Evolutionary conservation across 2,113 vertebrate species (phyloP), one percentile per base, ranked within the genome.

Genomic region (Neodontobutis hainanensis): DNA sequence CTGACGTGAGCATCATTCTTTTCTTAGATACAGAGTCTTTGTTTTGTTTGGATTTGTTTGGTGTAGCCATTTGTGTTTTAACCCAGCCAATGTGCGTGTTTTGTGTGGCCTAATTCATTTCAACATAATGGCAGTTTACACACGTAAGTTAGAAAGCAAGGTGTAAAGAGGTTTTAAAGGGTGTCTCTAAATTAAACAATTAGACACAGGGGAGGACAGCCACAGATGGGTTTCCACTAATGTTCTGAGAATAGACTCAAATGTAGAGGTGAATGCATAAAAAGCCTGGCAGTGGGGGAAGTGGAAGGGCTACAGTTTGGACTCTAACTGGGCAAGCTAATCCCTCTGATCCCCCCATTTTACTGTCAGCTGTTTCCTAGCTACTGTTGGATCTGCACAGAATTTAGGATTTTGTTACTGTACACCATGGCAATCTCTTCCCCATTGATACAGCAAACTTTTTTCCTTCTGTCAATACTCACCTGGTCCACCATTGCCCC

Each of bases 301-400:
- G 70, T 68, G 77, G 80, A 80, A 70, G 87, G 87, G 88, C 84
- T 85, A 81, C 74, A 77, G 85, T 89, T 88, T 83, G 70, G 80
- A 80, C 81, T 88, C 81, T 80, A 87, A 87, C 83, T 77, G 84
- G 84, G 74, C 80, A 68, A 67, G 32, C 75, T 88, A 91, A 90
- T 90, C 88, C 80, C 77, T 85, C 74, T 92, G 88, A 92, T 88
- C 85, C 89, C 87, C 77, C 87, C 85, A 83, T 90, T 89, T 90
- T 86, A 89, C 86, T 80, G 89, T 91, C 88, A 89, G 85, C 89
- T 89, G 87, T 91, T 91, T 91, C 86, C 86, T 82, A 87, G 85
- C 86, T 86, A 82, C 85, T 70, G 61, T 77, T 59, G 66, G 80
- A 85, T 90, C 80, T 73, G 80, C 80, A 80, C 87, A 88, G 86